Base-by-base conservation (phyloP, 1,140 invertebrate species). In the Potamilus streckersoni region DNA sequence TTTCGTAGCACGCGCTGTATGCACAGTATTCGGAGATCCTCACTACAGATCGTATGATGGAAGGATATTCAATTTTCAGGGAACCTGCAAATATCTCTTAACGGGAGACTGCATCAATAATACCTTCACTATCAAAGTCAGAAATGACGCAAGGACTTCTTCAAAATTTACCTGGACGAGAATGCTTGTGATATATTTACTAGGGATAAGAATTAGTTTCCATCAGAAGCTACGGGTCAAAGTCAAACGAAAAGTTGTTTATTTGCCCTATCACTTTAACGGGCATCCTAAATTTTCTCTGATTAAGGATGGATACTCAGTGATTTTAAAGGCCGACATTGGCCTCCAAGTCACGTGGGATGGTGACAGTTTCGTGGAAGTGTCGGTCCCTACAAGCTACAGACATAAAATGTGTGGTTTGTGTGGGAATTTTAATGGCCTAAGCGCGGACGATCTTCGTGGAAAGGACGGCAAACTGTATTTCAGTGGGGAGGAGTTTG, bases 1-100 rank as follows among this genome's bases (percentile, higher is more conserved):
- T 84, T 84, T 85, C 89, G 38, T 84, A 94, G 93, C 92, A 72
- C 95, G 96, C 70, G 96, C 95, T 11, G 94, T 96, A 0, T 98
- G 96, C 87, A 96, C 95, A 0, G 96, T 97, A 0, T 98, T 96
- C 85, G 96, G 96, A 1, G 96, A 98, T 89, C 96, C 96, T 0
- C 96, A 98, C 85, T 98, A 97, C 87, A 93, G 94, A 80, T 97
- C 96, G 13, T 98, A 97, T 85, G 97, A 98, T 83, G 96, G 96
- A n/a, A 94, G 95, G 83, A 95, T 96, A 82, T 98, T 95, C 88
- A 97, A 94, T 84, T 98, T 97, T 85, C 96, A 97, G 76, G 88
- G 88, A 67, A 83, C 95, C 0, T 98, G 96, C 89, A 97, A 97
- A 88, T 98, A 98, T 86, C 93, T 96, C 69, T 87, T 98, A 64